Evolutionary conservation across 37 sponge, comb jelly and placozoan genomes (phyloP), one percentile per base, ranked within the genome.

Genomic region (Tethya wilhelma): DNA sequence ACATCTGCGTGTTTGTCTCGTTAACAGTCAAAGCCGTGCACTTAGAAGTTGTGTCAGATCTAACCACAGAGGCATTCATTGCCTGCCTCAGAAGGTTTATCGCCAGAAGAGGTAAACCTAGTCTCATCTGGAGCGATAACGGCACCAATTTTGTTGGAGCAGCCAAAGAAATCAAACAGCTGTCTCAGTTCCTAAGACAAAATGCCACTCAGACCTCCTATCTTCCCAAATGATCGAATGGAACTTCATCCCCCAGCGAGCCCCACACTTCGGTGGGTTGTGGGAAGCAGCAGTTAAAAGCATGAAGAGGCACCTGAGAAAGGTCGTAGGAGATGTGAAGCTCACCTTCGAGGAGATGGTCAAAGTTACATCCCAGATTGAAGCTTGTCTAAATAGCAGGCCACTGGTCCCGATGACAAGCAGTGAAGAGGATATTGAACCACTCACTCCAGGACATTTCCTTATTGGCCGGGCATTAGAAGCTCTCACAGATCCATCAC

Each of bases 111-210:
- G 69, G 69, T 23, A n/a, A 38, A 36, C 69, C 80, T 4, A 26
- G 20, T 12, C 14, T 55, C 1, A 53, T 67, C 39, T 56, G 56
- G 44, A 57, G 59, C 14, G 79, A 78, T 39, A n/a, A 78, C 40
- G 67, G 79, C 40, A 68, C 80, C 29, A 79, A 67, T 42, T 79
- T 79, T 38, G 38, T 67, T 38, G 80, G 70, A n/a, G 80, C 80
- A 30, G 59, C 56, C 23, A 14, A 65, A 29, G 80, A 79, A 38
- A 31, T 79, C 40, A 79, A 79, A 32, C 25, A 79, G n/a, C 40
- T 79, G 23, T 14, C 32, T 55, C 41, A 53, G 2, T 49, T 56
- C 26, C 57, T 79, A 36, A n/a, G 25, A 6, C 41, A 77, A 12
- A 26, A 77, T 11, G 30, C 7, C 37, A 53, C 26, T 5, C 75